phyloP scores from a whole-genome alignment of 1,140 invertebrate genomes.

The Heliconius hewitsoni region DNA sequence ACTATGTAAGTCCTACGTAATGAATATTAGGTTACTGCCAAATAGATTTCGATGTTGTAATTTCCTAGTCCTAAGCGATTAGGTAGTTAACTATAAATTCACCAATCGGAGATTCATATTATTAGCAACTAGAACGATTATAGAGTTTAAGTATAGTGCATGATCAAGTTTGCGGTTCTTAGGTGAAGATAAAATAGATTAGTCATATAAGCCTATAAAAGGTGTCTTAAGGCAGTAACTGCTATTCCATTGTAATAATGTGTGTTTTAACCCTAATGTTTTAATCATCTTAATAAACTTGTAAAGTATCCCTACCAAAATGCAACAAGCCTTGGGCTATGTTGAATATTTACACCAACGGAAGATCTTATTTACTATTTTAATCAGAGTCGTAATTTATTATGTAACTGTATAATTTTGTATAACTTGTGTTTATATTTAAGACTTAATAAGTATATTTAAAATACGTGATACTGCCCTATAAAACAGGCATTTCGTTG shows the following conservation, averaged over 20 bases:
- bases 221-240: slow-evolving; percentile 20
- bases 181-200: slow-evolving; percentile 35
- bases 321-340: not conserved
- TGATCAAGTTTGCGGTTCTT: slow-evolving; percentile 55
- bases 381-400: slow-evolving; percentile 1
- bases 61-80: slow-evolving; percentile 69
- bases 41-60: slow-evolving; percentile 74
- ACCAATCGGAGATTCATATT: slow-evolving; percentile 60
- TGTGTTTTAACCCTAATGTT: slow-evolving; percentile 10
- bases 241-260: slow-evolving; percentile 5
- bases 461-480: slow-evolving; percentile 10
- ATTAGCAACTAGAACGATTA: slow-evolving; percentile 56
- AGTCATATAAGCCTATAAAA: slow-evolving; percentile 25
- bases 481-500: not conserved
- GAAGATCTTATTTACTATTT: slow-evolving; percentile 14
- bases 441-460: not conserved
- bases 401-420: slow-evolving; percentile 1
- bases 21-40: slow-evolving; percentile 72
- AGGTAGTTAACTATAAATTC: slow-evolving; percentile 55
- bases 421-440: slow-evolving; percentile 6
- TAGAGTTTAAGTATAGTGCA: slow-evolving; percentile 60
- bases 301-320: slow-evolving; percentile 15
- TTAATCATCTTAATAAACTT: slow-evolving; percentile 13
- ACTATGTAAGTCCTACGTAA: slow-evolving; percentile 21
- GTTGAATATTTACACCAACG: slow-evolving; percentile 14